Evolutionary conservation across 2,888 invertebrate species (phyloP).

Genomic region (Lacanobia oleracea): DNA sequence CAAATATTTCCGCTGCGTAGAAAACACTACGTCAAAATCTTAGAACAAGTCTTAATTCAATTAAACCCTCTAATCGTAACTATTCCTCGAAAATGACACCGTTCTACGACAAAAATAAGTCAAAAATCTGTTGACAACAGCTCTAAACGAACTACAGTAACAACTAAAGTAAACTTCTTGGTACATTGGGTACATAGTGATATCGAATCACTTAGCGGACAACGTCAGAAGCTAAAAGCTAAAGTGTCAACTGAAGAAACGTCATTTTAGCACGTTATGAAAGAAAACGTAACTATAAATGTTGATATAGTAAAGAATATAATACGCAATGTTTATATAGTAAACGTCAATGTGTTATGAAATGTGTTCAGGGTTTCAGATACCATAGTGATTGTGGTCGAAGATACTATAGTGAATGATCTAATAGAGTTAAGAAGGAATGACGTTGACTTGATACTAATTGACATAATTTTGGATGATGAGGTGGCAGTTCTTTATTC

Average conservation of each 20-base stretch:
- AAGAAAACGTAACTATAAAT: constrained; percentile 24
- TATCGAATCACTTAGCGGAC: constrained; percentile 47
- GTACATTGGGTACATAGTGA: constrained; percentile 66
- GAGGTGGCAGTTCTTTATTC: background rate
- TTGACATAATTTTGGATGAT: constrained; percentile 1
- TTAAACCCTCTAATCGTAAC: background rate
- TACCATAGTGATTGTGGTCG: constrained; percentile 14
- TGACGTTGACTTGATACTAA: constrained; percentile 7
- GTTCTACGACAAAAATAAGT: background rate
- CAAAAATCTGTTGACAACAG: constrained; percentile 52
- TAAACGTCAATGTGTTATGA: constrained; percentile 26
- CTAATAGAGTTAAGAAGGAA: background rate
- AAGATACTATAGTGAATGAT: background rate
- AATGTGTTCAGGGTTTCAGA: constrained; percentile 24
- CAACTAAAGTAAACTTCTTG: constrained; percentile 35
- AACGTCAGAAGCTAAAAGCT: constrained; percentile 51
- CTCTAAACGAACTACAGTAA: constrained; percentile 57
- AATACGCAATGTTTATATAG: constrained; percentile 28
- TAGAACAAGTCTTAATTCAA: constrained; percentile 2
- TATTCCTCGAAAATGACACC: background rate
- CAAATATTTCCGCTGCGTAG: background rate
- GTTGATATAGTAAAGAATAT: constrained; percentile 15
- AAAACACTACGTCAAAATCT: background rate
- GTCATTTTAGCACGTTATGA: constrained; percentile 52
- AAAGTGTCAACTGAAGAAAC: constrained; percentile 23